Evolutionary conservation across 2,888 invertebrate species (phyloP), one percentile per base, ranked within the genome.

Genomic region (Liposcelis brunnea): DNA sequence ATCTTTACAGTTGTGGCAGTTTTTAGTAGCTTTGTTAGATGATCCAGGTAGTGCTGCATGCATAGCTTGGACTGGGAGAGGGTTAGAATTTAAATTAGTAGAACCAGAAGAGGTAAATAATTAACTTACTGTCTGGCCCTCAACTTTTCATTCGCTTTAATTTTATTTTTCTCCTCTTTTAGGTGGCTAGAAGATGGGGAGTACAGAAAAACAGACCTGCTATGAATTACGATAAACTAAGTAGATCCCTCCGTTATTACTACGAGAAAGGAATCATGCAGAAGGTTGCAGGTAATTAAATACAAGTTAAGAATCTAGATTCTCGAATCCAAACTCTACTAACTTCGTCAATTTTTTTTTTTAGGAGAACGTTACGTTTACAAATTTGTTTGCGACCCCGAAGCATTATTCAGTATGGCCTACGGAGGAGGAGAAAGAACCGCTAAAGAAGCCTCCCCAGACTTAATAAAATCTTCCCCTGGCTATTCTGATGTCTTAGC

Each of bases 221-320:
- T 0, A 94, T 94, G 94, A 94, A 94, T 66, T 94, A 94, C 60
- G 94, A 94, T 64, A 94, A 94, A 62, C 66, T 94, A 42, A 91
- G 91, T 33, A 72, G 94, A 6, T 93, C 93, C 0, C 69, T 94
- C 34, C 73, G 94, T n/a, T 94, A 94, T 58, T 94, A 94, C 61
- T 94, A 94, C 61, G 93, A 94, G 63, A 94, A 94, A 61, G 93
- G 93, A n/a, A 94, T 94, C 57, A 93, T 94, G 91, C 93, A 93
- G 65, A 94, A 94, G 64, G 94, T 94, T 0, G 86, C 89, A 46
- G 90, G 84, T 72, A 63, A 55, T 50, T 48, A 26, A n/a, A n/a
- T n/a, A n/a, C n/a, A 21, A 32, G 14, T 31, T 32, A 26, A 26
- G 26, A n/a, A n/a, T n/a, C n/a, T n/a, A n/a, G n/a, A n/a, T n/a